A percentile compares a stretch with the other conserved stretches of the same genome.
Evolutionary conservation across 2,113 vertebrate genomes (phyloP).

Genomic region (Zosterops hypoxanthus): DNA sequence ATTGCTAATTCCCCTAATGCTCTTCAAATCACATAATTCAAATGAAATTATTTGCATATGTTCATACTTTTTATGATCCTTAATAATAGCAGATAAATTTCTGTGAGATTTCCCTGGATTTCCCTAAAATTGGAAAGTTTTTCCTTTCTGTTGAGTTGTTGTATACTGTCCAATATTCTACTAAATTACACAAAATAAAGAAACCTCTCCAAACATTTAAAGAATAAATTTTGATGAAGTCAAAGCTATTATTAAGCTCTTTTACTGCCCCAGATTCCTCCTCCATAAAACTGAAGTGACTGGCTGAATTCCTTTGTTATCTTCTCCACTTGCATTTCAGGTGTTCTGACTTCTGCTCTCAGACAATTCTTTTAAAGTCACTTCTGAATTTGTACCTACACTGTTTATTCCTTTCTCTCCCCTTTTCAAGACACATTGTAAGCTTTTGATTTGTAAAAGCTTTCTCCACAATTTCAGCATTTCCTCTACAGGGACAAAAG

Average conservation of each 20-base stretch:
- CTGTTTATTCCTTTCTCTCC: neutral
- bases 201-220: neutral
- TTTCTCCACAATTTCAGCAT: neutral
- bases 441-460: neutral
- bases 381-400: neutral
- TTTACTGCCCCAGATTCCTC: neutral
- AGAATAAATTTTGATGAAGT: neutral
- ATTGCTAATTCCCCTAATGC: neutral
- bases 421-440: neutral
- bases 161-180: neutral
- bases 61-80: neutral
- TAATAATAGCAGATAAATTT: neutral
- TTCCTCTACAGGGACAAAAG: neutral
- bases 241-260: neutral
- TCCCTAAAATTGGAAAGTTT: neutral
- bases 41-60: neutral
- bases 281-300: neutral
- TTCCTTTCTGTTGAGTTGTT: neutral
- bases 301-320: neutral
- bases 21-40: neutral
- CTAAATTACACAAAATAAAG: neutral
- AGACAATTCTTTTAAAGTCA: neutral
- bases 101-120: neutral
- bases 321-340: neutral
- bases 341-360: neutral